A percentile compares a stretch with the other conserved stretches of the same genome.
Evolutionary conservation across 2,888 invertebrate genomes (phyloP).

Genomic region (Heteromurus nitidus): DNA sequence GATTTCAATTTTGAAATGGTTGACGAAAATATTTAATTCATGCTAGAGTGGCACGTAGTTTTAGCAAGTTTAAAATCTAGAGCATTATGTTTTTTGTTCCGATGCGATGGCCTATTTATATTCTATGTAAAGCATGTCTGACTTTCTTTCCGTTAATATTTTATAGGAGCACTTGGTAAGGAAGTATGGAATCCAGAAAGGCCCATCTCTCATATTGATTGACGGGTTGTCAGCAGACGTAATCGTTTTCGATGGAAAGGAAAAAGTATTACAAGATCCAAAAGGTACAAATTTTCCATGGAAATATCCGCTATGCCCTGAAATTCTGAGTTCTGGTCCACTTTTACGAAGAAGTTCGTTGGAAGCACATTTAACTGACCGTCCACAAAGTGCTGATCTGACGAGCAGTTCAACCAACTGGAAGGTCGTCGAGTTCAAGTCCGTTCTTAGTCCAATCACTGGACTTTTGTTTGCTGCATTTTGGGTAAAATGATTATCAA

Average conservation of each 20-base stretch:
- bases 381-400: not conserved
- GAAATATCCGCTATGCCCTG: constrained; percentile 83
- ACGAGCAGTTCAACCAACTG: not conserved
- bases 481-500: constrained; percentile 83
- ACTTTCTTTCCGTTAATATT: no score
- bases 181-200: constrained; percentile 83
- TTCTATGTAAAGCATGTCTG: no score
- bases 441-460: constrained; percentile 78
- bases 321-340: constrained; percentile 77
- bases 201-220: constrained; percentile 79
- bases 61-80: no score
- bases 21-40: no score
- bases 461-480: constrained; percentile 92
- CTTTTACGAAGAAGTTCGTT: constrained; percentile 72
- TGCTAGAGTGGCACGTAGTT: no score
- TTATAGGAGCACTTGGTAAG: constrained; percentile 86
- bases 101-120: no score
- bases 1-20: no score
- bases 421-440: not conserved
- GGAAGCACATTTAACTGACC: not conserved
- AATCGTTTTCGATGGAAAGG: constrained; percentile 81
- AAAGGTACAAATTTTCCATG: constrained; percentile 84
- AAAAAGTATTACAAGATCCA: constrained; percentile 83
- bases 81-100: no score
- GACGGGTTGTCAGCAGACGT: constrained; percentile 82